Evolutionary conservation across 1,140 invertebrate species (phyloP).

Genomic region (Druon quercuslanigerum): DNA sequence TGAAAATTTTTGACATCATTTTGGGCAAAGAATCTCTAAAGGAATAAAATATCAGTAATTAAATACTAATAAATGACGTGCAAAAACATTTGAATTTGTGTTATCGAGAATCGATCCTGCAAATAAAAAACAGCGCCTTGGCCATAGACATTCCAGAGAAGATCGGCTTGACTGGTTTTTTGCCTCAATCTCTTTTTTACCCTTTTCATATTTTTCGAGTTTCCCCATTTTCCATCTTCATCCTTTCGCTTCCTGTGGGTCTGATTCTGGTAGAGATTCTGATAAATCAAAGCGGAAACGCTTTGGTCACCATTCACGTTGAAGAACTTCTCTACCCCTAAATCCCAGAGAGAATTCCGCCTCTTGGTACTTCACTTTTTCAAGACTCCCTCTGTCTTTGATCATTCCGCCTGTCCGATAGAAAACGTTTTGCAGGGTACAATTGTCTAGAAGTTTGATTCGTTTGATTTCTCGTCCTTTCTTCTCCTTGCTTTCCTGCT

Average conservation of each 20-base stretch:
- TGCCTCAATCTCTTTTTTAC: no score
- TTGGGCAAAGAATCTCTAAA: no score
- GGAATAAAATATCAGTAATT: no score
- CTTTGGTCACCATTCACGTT: background rate
- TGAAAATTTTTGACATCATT: no score
- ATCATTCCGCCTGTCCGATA: slow-evolving; percentile 2
- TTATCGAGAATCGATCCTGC: no score
- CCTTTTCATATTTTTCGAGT: no score
- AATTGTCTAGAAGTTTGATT: background rate
- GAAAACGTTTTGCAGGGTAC: background rate
- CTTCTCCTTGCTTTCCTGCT: background rate
- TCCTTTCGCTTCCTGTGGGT: slow-evolving; percentile 12
- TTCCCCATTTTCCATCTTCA: background rate
- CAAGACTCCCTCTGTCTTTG: background rate
- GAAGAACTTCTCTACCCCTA: background rate
- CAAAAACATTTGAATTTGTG: no score
- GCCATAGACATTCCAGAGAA: no score
- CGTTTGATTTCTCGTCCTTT: background rate
- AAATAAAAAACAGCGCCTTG: no score
- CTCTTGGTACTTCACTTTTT: slow-evolving; percentile 10
- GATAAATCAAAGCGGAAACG: background rate
- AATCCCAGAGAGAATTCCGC: background rate
- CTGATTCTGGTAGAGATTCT: background rate
- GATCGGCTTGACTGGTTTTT: no score
- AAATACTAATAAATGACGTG: no score